Conservation (phyloP, 2,888 invertebrate species). For the Lingula anatina region DNA sequence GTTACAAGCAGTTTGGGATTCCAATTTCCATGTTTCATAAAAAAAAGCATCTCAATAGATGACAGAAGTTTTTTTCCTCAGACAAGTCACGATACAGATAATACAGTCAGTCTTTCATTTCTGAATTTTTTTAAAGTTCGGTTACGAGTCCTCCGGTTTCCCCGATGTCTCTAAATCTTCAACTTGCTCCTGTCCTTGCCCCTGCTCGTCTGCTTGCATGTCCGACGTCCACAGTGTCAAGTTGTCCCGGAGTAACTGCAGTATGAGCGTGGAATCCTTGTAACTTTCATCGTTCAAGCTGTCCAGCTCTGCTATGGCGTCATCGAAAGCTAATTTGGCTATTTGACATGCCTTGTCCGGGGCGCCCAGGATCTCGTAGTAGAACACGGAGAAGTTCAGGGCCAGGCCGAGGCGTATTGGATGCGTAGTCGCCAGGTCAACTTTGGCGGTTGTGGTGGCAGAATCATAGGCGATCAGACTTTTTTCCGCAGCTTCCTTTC, state of each 20-base stretch:
- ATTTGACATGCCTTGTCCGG: slow-evolving; percentile 96
- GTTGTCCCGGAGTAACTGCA: slow-evolving; percentile 99
- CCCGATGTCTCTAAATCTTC: no score
- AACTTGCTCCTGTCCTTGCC: no score
- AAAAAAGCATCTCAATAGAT: no score
- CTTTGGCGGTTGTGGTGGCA: no score
- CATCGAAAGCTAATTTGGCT: slow-evolving; percentile 93
- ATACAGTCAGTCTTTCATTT: no score
- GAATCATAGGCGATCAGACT: slow-evolving; percentile 93
- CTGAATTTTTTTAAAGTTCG: no score
- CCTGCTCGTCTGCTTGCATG: no score
- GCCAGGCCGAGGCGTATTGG: slow-evolving; percentile 94
- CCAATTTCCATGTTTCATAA: no score
- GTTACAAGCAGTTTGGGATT: no score
- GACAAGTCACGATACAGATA: no score
- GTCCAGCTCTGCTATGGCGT: slow-evolving; percentile 97
- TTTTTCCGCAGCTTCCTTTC: slow-evolving; percentile 95
- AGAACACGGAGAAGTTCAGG: slow-evolving; percentile 98
- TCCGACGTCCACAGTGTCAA: slow-evolving; percentile 99
- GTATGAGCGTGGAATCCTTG: slow-evolving; percentile 95
- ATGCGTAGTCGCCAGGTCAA: slow-evolving; percentile 97
- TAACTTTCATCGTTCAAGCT: slow-evolving; percentile 97
- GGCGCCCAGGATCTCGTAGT: slow-evolving; percentile 97
- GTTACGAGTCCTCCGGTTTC: no score
- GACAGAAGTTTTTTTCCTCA: no score